Evolutionary conservation across 2,888 invertebrate genomes (phyloP).

Genomic region (Andrena minutula): DNA sequence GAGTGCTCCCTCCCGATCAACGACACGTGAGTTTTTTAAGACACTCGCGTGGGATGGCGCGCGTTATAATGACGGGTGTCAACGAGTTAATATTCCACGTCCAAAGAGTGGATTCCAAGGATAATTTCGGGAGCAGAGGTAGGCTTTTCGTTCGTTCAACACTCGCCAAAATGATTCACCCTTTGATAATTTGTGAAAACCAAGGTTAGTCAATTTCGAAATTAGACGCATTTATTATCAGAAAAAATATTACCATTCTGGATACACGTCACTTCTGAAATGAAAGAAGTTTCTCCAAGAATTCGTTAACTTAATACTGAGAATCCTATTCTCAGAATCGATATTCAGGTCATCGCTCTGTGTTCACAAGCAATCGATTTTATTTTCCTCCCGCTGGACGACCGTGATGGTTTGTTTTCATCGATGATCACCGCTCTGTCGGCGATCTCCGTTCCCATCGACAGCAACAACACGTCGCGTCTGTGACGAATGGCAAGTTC

Average conservation of each 20-base stretch:
- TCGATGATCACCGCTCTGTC: constrained; percentile 1
- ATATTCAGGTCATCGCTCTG: neutral
- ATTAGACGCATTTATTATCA: too few relatives aligned
- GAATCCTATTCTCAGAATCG: neutral
- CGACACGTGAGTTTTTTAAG: constrained; percentile 47
- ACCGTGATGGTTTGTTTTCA: neutral
- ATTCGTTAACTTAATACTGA: neutral
- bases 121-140: neutral
- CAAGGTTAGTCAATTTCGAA: too few relatives aligned
- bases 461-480: constrained; percentile 18
- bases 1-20: constrained; percentile 49
- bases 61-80: neutral
- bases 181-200: too few relatives aligned
- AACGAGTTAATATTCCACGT: neutral
- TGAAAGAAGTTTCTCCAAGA: constrained; percentile 13
- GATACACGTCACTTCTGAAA: too few relatives aligned
- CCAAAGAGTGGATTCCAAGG: neutral
- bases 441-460: constrained; percentile 14
- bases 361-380: constrained; percentile 5
- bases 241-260: too few relatives aligned
- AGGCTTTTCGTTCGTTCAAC: too few relatives aligned
- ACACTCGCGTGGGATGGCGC: constrained; percentile 26
- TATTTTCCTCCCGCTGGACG: neutral
- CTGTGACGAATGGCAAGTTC: constrained; percentile 55
- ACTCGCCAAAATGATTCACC: too few relatives aligned